These are phyloP conservation scores for Otus scops DNA, from an alignment of 2,797 vertebrate genomes.

Conservation along the genomic window DNA sequence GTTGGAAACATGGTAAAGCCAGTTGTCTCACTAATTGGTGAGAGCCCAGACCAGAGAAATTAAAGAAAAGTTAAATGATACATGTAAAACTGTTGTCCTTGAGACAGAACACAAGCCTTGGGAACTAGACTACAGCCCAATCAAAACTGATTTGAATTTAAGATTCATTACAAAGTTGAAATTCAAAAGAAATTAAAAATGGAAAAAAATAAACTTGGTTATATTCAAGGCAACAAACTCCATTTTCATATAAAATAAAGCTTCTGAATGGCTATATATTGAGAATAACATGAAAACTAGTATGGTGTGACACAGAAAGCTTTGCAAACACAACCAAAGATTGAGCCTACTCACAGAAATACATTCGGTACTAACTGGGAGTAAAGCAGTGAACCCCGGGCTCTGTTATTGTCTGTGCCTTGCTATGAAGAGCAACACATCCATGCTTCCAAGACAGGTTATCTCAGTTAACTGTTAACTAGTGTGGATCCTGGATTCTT, in stretches of 20 bases:
- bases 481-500: accelerated
- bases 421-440: not conserved
- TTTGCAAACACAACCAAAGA: not conserved
- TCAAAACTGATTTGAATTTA: not conserved
- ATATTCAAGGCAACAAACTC: not conserved
- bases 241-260: not conserved
- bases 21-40: not conserved
- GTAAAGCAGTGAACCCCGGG: not conserved
- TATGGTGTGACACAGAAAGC: not conserved
- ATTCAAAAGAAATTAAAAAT: not conserved
- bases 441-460: accelerated
- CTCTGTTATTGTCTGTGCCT: not conserved
- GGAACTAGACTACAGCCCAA: not conserved
- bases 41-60: not conserved
- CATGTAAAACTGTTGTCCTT: not conserved
- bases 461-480: not conserved
- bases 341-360: not conserved
- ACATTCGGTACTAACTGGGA: not conserved
- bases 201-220: not conserved
- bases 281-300: not conserved
- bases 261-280: not conserved
- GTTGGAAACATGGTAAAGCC: not conserved
- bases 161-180: not conserved
- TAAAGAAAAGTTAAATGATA: not conserved
- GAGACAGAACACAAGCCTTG: accelerated